These are phyloP conservation scores for Hypothenemus hampei DNA, from an alignment of 1,140 invertebrate genomes.

Conservation along the genomic window DNA sequence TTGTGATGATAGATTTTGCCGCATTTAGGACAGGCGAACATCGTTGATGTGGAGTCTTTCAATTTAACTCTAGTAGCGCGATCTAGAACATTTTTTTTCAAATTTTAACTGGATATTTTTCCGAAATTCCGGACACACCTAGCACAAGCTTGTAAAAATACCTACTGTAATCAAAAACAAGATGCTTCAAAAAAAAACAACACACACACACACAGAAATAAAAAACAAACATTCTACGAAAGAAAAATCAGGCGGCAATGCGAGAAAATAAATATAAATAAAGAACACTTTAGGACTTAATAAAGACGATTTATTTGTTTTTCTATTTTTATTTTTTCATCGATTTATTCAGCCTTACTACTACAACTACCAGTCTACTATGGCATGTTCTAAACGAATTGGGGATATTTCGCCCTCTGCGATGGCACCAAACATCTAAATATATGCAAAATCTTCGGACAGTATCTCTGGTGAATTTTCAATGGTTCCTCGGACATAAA, in stretches of 20 bases:
- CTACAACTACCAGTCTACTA: too few species aligned
- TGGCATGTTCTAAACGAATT: constrained; percentile 16
- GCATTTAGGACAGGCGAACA: constrained; percentile 51
- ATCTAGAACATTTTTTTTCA: constrained; percentile 13
- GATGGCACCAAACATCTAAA: constrained; percentile 19
- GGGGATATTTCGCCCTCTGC: constrained; percentile 7
- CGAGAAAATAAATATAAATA: constrained; percentile 11
- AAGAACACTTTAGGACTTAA: too few species aligned
- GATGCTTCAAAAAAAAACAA: constrained; percentile 2
- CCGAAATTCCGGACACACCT: not conserved
- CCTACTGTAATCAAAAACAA: constrained; percentile 6
- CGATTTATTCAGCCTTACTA: too few species aligned
- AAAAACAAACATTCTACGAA: not conserved
- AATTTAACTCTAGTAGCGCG: not conserved
- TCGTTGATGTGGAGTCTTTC: not conserved
- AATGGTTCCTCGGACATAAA: not conserved
- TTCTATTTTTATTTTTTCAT: too few species aligned
- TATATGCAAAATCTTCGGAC: constrained; percentile 20
- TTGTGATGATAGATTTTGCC: constrained; percentile 52
- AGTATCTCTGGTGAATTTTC: constrained; percentile 7
- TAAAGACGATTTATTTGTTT: too few species aligned
- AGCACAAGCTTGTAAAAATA: not conserved
- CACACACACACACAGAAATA: not conserved
- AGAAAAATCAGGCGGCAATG: constrained; percentile 3
- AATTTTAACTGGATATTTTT: too few species aligned